A percentile compares a stretch with the other conserved stretches of the same genome.
These are phyloP conservation scores for Drosophila pseudotalamancana DNA, from an alignment of 2,888 invertebrate species.

Conservation along the genomic window DNA sequence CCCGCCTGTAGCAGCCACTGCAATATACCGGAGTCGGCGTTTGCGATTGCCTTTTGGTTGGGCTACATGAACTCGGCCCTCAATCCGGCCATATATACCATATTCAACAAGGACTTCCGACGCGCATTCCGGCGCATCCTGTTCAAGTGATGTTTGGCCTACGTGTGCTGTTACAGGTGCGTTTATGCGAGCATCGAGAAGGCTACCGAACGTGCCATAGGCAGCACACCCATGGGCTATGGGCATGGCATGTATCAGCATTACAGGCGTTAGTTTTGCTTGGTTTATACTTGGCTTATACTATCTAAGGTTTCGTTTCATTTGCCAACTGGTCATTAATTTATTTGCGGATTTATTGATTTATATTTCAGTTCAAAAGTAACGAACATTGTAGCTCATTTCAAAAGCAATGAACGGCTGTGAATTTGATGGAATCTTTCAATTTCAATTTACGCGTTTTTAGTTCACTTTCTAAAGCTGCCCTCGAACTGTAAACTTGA, in stretches of 20 bases:
- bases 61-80: constrained; percentile 98
- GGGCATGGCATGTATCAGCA: constrained; percentile 82
- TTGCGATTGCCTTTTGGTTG: constrained; percentile 97
- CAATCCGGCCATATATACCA: constrained; percentile 98
- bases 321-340: too few relatives aligned
- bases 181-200: constrained; percentile 86
- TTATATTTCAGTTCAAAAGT: constrained; percentile 31
- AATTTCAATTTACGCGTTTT: constrained; percentile 63
- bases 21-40: constrained; percentile 92
- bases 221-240: constrained; percentile 85
- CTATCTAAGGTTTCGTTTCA: too few relatives aligned
- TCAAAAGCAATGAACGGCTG: constrained; percentile 83
- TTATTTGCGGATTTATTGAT: not conserved
- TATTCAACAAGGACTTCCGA: constrained; percentile 98
- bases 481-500: constrained; percentile 20
- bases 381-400: constrained; percentile 82
- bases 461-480: constrained; percentile 38
- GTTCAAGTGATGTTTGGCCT: constrained; percentile 96
- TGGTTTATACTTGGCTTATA: constrained; percentile 33
- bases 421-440: constrained; percentile 80
- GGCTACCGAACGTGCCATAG: constrained; percentile 85
- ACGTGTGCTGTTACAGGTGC: constrained; percentile 92
- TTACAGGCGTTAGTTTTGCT: constrained; percentile 83
- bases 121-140: constrained; percentile 97
- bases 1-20: constrained; percentile 90